Base-by-base conservation (phyloP, 2,888 invertebrate genomes). In the Orthosia cruda region DNA sequence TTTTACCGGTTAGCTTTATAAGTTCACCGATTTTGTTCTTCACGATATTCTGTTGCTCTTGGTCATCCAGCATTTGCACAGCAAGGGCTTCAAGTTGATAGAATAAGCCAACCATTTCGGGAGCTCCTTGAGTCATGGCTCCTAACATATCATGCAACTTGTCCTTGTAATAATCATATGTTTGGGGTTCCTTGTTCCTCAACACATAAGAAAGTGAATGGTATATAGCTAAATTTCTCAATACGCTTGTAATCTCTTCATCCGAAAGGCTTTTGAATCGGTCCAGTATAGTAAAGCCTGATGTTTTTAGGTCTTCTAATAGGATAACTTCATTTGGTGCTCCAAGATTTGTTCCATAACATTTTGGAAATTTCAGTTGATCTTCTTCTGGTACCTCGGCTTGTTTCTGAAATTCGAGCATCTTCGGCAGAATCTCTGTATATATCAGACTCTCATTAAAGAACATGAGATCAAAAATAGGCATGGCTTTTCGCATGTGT, bases 191-290 rank as follows among this genome's bases (percentile, higher is more conserved):
- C 50, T 86, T 87, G 15, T 86, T 58, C 74, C 89, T 94, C 3
- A 93, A 58, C 0, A 86, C 91, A 67, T 85, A 94, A 2, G 94
- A 94, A 13, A 94, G 74, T 2, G 94, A 90, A 84, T 95, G 94
- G 3, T 87, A 88, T 7, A 83, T 87, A 4, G 92, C 93, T 40
- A 94, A 81, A 74, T 89, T 91, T 75, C 89, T 92, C 0, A 95
- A 73, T 0, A 90, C 87, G 18, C 89, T 69, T 78, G 82, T 90
- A 0, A 94, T 83, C 49, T 81, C 82, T 1, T 92, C 90, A 47
- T 91, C 70, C 0, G 87, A 77, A 1, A 94, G 77, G 0, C 91
- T 70, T 15, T 87, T 69, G 20, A 90, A 89, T 81, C 91, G 89
- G 63, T 93, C 90, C 1, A 92, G 58, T 87, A 94, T 92, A 1